These are phyloP conservation scores for Planococcus citri DNA, from an alignment of 1,140 invertebrate species.

Conservation along the genomic window DNA sequence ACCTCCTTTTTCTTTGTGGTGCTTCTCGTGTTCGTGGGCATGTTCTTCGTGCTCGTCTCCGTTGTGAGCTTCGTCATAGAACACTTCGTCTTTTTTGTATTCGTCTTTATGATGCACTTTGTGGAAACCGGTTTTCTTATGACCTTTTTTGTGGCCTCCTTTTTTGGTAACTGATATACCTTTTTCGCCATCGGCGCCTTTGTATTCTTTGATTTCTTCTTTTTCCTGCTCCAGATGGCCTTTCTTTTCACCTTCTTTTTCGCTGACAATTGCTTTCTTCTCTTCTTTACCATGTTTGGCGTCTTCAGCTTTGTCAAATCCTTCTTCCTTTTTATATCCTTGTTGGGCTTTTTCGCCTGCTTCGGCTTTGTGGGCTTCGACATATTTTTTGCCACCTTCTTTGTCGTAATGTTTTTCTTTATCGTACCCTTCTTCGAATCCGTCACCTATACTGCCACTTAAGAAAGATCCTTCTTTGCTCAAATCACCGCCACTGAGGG, in stretches of 20 bases:
- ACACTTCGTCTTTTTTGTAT: conserved; percentile 48
- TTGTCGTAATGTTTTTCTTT: conserved; percentile 28
- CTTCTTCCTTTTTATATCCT: conserved; percentile 41
- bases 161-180: conserved; percentile 26
- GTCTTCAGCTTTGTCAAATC: conserved; percentile 32
- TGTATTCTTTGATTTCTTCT: conserved; percentile 36
- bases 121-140: conserved; percentile 49
- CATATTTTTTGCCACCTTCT: conserved; percentile 28
- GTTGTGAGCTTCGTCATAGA: conserved; percentile 51
- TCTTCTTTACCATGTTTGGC: conserved; percentile 29
- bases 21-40: conserved; percentile 30
- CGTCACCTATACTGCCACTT: conserved; percentile 12
- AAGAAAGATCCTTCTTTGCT: conserved; percentile 22
- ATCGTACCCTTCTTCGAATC: conserved; percentile 23
- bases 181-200: conserved; percentile 31
- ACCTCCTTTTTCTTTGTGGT: conserved; percentile 28
- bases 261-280: conserved; percentile 27
- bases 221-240: conserved; percentile 29
- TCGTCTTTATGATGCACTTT: conserved; percentile 52
- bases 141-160: conserved; percentile 48
- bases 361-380: conserved; percentile 29
- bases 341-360: conserved; percentile 43
- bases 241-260: conserved; percentile 30
- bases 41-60: conserved; percentile 43
- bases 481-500: conserved; percentile 16